Evolutionary conservation across 2,888 invertebrate genomes (phyloP).

Genomic region (Eilema depressum): DNA sequence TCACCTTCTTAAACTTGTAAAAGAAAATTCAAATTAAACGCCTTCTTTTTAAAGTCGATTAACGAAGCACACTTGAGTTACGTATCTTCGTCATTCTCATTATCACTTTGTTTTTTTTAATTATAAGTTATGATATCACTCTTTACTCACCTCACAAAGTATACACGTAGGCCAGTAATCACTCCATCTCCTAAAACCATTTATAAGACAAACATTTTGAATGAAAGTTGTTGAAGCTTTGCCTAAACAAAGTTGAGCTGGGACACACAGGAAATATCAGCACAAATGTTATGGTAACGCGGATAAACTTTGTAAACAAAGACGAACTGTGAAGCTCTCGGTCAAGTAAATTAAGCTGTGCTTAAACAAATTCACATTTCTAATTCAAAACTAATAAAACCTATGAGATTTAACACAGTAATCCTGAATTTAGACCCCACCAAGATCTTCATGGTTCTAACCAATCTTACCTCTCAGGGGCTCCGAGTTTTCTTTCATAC

Average conservation of each 20-base stretch:
- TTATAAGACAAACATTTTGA: conserved; percentile 5
- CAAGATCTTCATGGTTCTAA: no score
- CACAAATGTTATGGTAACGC: conserved; percentile 32
- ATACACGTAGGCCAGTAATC: neutral
- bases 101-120: neutral
- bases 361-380: neutral
- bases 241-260: conserved; percentile 18
- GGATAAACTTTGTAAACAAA: conserved; percentile 46
- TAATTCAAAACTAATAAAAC: neutral
- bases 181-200: conserved; percentile 1
- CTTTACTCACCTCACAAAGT: neutral
- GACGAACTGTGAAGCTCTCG: conserved; percentile 29
- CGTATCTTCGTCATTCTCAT: neutral
- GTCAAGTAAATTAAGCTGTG: neutral
- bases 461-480: neutral
- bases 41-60: neutral
- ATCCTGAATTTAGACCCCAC: neutral
- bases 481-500: no score
- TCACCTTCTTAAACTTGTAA: neutral
- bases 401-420: neutral
- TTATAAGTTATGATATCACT: neutral
- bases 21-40: neutral
- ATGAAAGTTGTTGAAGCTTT: conserved; percentile 11
- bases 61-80: neutral
- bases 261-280: conserved; percentile 24